Evolutionary conservation across 2,113 vertebrate species (phyloP), one percentile per base, ranked within the genome.

Genomic region (Leucoraja erinaceus): DNA sequence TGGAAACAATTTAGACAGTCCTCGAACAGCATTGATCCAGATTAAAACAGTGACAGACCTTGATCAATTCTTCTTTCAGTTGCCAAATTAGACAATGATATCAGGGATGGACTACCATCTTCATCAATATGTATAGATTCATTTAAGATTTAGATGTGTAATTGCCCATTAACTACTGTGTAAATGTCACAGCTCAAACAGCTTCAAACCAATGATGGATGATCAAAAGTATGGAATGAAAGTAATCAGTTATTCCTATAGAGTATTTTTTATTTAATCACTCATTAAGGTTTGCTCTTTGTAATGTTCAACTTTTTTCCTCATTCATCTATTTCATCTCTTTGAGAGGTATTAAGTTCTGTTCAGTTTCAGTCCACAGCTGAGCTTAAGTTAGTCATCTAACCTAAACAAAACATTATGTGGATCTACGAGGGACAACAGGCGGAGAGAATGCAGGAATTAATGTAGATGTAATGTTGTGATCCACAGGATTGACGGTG

Each of bases 311-410:
- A 14, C 31, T 16, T 31, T 63, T 88, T 31, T 31, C 6, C 14
- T 8, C 28, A 31, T 31, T 31, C n/a, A 63, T 63, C n/a, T n/a
- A 4, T 61, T 86, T 25, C 56, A 86, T 12, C 83, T 10, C 4
- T 88, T 88, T 88, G 83, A 88, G 38, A 88, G 54, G 22, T 86
- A 59, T n/a, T 61, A 47, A 59, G 56, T 31, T 86, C 59, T 59
- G 63, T 14, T 86, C 83, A 31, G 31, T 88, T 6, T 14, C 14
- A 31, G 12, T 88, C 59, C 59, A 18, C 6, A 54, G 8, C 25
- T 84, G 54, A 47, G 0, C 38, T 47, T 47, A 47, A 47, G 38
- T 47, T 54, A 84, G 28, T 31, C 28, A 7, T 63, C 63, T 63
- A 88, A n/a, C 83, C 63, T 5, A 20, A 18, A n/a, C 47, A 31